Evolutionary conservation across 2,113 vertebrate genomes (phyloP).

Genomic region (Salvelinus namaycush): DNA sequence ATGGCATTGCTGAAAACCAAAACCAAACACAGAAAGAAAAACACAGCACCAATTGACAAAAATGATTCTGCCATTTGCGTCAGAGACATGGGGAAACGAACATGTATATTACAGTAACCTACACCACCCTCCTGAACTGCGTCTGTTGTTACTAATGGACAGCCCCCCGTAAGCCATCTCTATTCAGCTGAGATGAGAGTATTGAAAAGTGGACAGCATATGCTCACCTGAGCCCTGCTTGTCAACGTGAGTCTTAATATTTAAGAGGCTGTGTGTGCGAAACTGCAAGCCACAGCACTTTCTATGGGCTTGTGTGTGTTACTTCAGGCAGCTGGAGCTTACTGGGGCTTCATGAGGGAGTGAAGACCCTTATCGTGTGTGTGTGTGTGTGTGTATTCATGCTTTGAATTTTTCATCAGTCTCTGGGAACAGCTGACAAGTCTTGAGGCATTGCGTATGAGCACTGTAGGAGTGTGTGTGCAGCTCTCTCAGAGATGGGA

Average conservation of each 20-base stretch:
- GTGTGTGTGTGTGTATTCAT: slow-evolving; percentile 45
- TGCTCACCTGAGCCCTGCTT: slow-evolving; percentile 59
- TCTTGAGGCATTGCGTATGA: slow-evolving; percentile 42
- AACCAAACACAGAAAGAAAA: neutral
- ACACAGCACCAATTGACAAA: too few species aligned
- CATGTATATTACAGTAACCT: neutral
- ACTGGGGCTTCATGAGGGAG: slow-evolving; percentile 64
- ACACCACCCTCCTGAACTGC: neutral
- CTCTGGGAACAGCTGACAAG: slow-evolving; percentile 56
- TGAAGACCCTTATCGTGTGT: slow-evolving; percentile 61
- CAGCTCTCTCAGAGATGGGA: neutral
- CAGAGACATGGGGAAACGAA: neutral
- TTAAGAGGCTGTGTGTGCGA: slow-evolving; percentile 53
- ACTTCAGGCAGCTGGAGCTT: slow-evolving; percentile 56
- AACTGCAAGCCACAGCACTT: slow-evolving; percentile 58
- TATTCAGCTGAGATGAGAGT: slow-evolving; percentile 50
- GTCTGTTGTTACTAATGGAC: neutral
- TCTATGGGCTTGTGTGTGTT: slow-evolving; percentile 41
- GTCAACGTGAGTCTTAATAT: slow-evolving; percentile 68
- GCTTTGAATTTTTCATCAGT: slow-evolving; percentile 68
- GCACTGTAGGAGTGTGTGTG: slow-evolving; percentile 24
- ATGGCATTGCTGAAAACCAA: neutral
- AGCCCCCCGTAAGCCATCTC: slow-evolving; percentile 24
- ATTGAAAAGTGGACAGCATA: slow-evolving; percentile 49
- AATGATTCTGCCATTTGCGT: neutral